Evolutionary conservation across 2,113 vertebrate genomes (phyloP).

Genomic region (Sinosuthora webbiana): DNA sequence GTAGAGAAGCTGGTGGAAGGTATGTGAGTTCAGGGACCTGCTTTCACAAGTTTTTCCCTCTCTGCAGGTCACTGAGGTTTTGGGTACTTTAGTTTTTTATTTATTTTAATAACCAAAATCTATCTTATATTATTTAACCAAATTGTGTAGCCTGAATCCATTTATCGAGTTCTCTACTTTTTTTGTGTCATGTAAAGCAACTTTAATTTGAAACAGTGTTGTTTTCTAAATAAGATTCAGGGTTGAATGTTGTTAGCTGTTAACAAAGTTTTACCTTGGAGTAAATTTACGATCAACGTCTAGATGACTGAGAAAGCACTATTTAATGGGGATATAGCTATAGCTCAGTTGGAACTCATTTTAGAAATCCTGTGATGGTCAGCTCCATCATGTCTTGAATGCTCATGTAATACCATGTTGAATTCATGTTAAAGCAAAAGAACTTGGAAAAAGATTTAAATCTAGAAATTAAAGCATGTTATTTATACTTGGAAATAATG

Average conservation of each 20-base stretch:
- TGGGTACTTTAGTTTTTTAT: neutral
- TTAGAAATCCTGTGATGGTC: neutral
- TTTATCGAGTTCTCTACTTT: neutral
- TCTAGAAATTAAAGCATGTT: neutral
- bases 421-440: neutral
- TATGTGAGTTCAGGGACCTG: neutral
- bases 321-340: slow-evolving; percentile 20
- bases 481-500: neutral
- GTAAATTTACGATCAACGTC: neutral
- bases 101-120: neutral
- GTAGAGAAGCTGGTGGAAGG: neutral
- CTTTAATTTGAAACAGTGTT: slow-evolving; percentile 12
- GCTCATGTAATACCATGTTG: neutral
- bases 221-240: neutral
- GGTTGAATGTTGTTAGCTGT: neutral
- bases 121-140: neutral
- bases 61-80: neutral
- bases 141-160: neutral
- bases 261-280: neutral
- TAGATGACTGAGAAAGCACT: neutral
- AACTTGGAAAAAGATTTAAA: neutral
- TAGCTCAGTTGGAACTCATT: neutral
- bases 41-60: neutral
- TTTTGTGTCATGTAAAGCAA: neutral
- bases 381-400: neutral